These are phyloP conservation scores for Ammospiza maritima DNA, from an alignment of 2,797 vertebrate species.

Conservation along the genomic window DNA sequence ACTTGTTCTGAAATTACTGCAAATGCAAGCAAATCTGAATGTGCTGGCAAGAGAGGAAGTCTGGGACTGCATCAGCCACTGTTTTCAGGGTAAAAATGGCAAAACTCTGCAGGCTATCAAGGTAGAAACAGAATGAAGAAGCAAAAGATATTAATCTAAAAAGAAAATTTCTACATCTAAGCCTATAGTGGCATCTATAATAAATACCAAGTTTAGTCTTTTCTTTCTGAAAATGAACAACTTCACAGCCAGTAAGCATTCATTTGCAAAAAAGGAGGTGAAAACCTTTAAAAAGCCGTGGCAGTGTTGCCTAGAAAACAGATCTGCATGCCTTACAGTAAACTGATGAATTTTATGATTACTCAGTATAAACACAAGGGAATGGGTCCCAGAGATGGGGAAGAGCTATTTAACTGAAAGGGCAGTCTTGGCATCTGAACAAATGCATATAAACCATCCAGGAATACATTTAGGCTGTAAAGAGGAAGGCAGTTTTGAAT, in stretches of 20 bases:
- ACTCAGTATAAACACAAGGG: neutral
- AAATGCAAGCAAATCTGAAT: neutral
- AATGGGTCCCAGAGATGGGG: neutral
- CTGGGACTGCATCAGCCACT: neutral
- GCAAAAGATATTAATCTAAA: neutral
- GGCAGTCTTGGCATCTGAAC: conserved; percentile 33
- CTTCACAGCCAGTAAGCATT: neutral
- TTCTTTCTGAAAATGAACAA: neutral
- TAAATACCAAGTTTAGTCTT: neutral
- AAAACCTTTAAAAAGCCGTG: neutral
- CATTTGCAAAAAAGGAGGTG: neutral
- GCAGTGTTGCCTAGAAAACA: conserved; percentile 29
- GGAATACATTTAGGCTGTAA: neutral
- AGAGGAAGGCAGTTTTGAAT: conserved; percentile 1
- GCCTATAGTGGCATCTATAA: neutral
- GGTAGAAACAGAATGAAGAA: neutral
- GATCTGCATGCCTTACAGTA: conserved; percentile 5
- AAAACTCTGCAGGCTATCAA: neutral
- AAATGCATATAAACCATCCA: neutral
- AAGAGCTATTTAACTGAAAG: conserved; percentile 16
- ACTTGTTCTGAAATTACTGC: neutral
- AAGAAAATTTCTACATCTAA: neutral
- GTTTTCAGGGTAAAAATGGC: neutral
- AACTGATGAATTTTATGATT: conserved; percentile 10
- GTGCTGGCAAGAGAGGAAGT: neutral